Evolutionary conservation across 2,888 invertebrate genomes (phyloP).

Genomic region (Erebia aethiops): DNA sequence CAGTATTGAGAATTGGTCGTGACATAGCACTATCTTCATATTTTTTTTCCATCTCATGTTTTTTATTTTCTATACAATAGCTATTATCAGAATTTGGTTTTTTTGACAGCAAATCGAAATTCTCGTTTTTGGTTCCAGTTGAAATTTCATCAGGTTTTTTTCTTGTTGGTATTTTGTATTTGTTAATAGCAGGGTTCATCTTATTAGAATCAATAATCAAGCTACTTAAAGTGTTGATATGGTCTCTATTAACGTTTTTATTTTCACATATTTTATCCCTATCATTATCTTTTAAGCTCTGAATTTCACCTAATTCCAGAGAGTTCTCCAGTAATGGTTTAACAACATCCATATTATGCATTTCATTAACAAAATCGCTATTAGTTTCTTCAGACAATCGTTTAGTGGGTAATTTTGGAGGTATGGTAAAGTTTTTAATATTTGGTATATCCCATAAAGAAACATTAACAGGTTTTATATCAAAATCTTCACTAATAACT

Average conservation of each 20-base stretch:
- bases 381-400: conserved; percentile 34
- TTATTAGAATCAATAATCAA: conserved; percentile 2
- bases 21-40: background rate
- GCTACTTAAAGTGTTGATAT: background rate
- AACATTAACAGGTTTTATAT: conserved; percentile 54
- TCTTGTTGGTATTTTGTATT: conserved; percentile 50
- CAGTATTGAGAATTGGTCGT: background rate
- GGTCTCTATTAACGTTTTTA: conserved; percentile 17
- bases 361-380: conserved; percentile 49
- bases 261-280: background rate
- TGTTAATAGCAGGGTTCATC: conserved; percentile 19
- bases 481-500: conserved; percentile 50
- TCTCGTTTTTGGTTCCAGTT: background rate
- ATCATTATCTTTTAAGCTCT: conserved; percentile 34
- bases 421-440: conserved; percentile 46
- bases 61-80: background rate
- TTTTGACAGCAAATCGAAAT: background rate
- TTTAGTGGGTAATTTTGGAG: conserved; percentile 49
- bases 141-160: conserved; percentile 30
- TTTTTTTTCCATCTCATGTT: background rate
- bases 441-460: conserved; percentile 49
- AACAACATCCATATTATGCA: conserved; percentile 56
- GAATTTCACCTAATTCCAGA: conserved; percentile 55
- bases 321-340: conserved; percentile 49
- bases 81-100: background rate